phyloP scores from a whole-genome alignment of 1,140 invertebrate genomes.

The Bombus vancouverensis region DNA sequence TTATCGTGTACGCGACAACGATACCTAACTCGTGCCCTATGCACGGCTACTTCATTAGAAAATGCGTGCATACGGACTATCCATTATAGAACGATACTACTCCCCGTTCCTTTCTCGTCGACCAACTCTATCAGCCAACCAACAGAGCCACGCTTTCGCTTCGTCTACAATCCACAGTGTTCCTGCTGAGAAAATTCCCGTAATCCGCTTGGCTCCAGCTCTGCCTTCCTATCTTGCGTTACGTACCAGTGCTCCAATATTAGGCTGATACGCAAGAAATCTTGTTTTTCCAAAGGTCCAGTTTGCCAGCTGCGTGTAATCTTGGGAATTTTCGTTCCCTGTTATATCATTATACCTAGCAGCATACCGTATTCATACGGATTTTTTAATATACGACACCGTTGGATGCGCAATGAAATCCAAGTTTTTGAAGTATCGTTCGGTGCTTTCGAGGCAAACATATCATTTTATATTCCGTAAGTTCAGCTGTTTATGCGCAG shows the following conservation, averaged over 20 bases:
- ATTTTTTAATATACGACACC: too few relatives aligned
- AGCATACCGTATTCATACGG: too few relatives aligned
- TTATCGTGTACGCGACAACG: slow-evolving; percentile 50
- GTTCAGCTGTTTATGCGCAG: too few relatives aligned
- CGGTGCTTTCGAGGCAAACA: too few relatives aligned
- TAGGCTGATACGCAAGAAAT: neutral
- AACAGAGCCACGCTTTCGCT: slow-evolving; percentile 11
- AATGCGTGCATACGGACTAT: slow-evolving; percentile 32
- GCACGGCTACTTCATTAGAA: slow-evolving; percentile 41
- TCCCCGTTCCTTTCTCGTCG: neutral
- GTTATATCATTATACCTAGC: too few relatives aligned
- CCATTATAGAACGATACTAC: slow-evolving; percentile 9
- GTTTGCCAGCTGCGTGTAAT: too few relatives aligned
- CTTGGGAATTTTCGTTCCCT: too few relatives aligned
- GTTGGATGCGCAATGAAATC: too few relatives aligned
- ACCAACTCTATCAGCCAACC: neutral
- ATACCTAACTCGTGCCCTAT: neutral
- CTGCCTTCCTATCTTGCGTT: neutral
- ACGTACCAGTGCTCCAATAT: neutral
- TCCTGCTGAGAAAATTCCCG: slow-evolving; percentile 13
- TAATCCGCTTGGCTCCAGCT: neutral
- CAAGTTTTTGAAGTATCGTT: too few relatives aligned
- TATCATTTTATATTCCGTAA: too few relatives aligned
- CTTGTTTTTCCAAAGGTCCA: neutral
- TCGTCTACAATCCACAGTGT: neutral